Evolutionary conservation across 2,888 invertebrate genomes (phyloP), one percentile per base, ranked within the genome.

Genomic region (Magallana nippona): DNA sequence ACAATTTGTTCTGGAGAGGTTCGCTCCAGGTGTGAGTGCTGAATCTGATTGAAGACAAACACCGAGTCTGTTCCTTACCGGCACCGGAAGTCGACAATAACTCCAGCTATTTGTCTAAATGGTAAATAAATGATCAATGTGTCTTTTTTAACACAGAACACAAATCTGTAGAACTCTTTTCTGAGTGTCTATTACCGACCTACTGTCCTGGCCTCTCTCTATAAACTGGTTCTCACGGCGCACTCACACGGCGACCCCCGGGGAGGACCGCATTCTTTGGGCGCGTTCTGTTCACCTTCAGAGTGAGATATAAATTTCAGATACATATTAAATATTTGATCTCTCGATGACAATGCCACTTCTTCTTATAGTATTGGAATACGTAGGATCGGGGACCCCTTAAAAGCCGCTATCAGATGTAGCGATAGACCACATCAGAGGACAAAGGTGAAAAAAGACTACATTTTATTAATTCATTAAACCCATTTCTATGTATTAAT

Each of bases 261-360:
- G 71, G 71, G 71, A 27, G 71, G 71, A 13, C 15, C 10, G 22
- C 22, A 71, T 71, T 71, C 71, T 71, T 71, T 71, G 71, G 71
- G 27, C 71, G 71, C 71, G 71, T 71, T 71, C 32, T 44, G 44
- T 71, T 71, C 22, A 71, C 71, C 71, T 71, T 27, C 32, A 71
- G 27, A 27, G 11, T 71, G 22, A 71, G 71, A 71, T 71, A 71
- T 71, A 71, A 71, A 71, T 71, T 22, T 71, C 71, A 71, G 71
- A 71, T 71, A 71, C 71, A 71, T 71, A 71, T 71, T 71, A 71
- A 71, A 71, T 71, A 71, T 71, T 71, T 71, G 27, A 71, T 11
- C 71, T 22, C 32, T 11, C 32, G 27, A 22, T 71, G 71, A 71
- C 71, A 71, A 71, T 32, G 27, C 2, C 71, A 71, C 71, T 71